Evolutionary conservation across 1,140 invertebrate genomes (phyloP), one percentile per base, ranked within the genome.

Genomic region (Drosophila pruinosa): DNA sequence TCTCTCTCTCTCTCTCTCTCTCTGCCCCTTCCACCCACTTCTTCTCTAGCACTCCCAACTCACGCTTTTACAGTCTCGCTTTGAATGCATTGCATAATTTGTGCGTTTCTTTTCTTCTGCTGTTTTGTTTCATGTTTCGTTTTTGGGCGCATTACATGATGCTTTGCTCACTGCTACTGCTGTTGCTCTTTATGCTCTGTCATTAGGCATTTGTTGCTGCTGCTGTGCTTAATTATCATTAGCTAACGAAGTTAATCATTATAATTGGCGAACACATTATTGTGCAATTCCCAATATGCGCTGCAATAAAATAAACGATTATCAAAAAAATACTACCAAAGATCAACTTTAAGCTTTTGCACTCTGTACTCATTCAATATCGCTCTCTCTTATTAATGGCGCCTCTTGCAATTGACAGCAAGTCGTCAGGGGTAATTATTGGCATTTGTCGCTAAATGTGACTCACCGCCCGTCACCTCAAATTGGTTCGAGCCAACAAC

Each of bases 101-200:
- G 69, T 72, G 72, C 58, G 72, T 81, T 78, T 83, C 64, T 69
- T 67, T 39, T 39, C 15, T 59, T 12, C 45, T 28, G 41, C 41
- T 50, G 47, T 69, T 61, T 50, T 52, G 43, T 34, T 53, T 68
- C 50, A 24, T 54, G 43, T 43, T 68, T 73, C 41, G 45, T 26
- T 36, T 72, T 58, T 65, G 53, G 69, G 43, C 62, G 56, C 61
- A 80, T 86, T 86, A 74, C 81, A 85, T 86, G 81, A 85, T 82
- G 76, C 67, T 59, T 50, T 24, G 38, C 48, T 31, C 36, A 34
- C 3, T 28, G 21, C 26, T 47, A 2, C 21, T 41, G 39, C 8
- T 41, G 43, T 17, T 50, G 38, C 10, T 50, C 39, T 22, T 34
- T 53, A 48, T 50, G 74, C 75, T 82, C 68, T 78, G 78, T 77